A percentile compares a stretch with the other conserved stretches of the same genome.
Evolutionary conservation across 2,113 vertebrate species (phyloP).

Genomic region (Nibea coibor): DNA sequence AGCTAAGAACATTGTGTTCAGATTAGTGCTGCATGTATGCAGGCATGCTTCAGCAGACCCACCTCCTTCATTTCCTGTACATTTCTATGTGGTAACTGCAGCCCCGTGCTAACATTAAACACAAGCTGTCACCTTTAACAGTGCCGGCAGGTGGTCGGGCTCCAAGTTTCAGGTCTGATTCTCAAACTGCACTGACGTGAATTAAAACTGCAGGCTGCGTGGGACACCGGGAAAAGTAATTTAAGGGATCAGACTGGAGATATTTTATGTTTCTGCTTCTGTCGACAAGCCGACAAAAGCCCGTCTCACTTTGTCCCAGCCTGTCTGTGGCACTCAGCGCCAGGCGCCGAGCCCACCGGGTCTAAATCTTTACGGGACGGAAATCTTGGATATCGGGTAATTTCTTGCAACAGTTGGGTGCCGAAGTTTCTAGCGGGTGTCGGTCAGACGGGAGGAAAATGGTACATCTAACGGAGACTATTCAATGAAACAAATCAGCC

Average conservation of each 20-base stretch:
- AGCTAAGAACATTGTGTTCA: not conserved
- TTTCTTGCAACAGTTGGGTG: not conserved
- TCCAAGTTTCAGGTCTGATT: not conserved
- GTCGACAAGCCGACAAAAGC: not conserved
- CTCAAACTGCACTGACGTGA: not conserved
- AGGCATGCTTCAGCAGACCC: slow-evolving; percentile 17
- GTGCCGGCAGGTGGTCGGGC: not conserved
- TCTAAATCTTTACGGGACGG: not conserved
- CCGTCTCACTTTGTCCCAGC: not conserved
- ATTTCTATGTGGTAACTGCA: not conserved
- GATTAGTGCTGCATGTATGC: too few relatives aligned
- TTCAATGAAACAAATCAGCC: not conserved
- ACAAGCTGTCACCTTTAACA: too few relatives aligned
- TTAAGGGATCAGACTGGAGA: not conserved
- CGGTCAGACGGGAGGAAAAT: not conserved
- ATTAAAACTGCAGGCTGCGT: not conserved
- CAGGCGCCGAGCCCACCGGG: not conserved
- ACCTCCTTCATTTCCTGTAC: not conserved
- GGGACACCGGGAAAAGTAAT: too few relatives aligned
- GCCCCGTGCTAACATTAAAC: not conserved
- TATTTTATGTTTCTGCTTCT: not conserved
- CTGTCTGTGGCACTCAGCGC: not conserved
- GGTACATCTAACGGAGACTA: not conserved
- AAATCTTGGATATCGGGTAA: not conserved
- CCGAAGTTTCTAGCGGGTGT: not conserved